Percentiles rank a stretch among this genome's conserved stretches.
phyloP scores from a whole-genome alignment of 2,113 vertebrate species.

The Larimichthys crocea region DNA sequence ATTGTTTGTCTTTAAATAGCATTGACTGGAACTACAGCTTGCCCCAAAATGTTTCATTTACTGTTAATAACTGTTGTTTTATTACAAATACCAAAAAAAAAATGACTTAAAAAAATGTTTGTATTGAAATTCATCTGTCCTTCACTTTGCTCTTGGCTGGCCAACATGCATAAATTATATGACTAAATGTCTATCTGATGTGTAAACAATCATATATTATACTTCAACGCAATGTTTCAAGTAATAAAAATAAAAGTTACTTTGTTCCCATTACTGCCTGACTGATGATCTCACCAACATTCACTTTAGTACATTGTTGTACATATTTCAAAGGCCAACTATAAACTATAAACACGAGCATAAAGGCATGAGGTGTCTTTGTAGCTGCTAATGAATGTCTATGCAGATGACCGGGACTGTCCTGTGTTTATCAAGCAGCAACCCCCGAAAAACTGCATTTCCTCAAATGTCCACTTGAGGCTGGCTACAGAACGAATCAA shows the following conservation, averaged over 20 bases:
- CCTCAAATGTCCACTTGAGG: too few species aligned
- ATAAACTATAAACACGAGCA: neutral
- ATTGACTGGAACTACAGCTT: neutral
- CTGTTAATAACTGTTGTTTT: conserved; percentile 1
- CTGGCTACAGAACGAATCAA: too few species aligned
- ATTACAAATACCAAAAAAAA: neutral
- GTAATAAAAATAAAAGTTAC: conserved; percentile 42
- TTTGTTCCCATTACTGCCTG: conserved; percentile 4
- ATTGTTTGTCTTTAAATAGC: neutral
- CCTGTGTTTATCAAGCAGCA: too few species aligned
- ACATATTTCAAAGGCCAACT: neutral
- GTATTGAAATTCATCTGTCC: neutral
- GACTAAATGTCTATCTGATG: conserved; percentile 11
- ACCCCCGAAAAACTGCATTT: neutral
- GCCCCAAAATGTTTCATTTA: neutral
- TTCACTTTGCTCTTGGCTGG: conserved; percentile 41
- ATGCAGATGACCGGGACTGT: neutral
- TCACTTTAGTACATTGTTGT: neutral
- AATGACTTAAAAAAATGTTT: neutral
- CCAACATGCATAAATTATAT: conserved; percentile 38
- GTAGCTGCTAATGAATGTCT: too few species aligned
- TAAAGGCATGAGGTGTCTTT: neutral
- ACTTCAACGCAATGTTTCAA: conserved; percentile 16
- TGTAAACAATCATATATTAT: conserved; percentile 9
- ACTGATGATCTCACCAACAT: neutral